Conservation (phyloP, 1,140 invertebrate genomes). For the Spodoptera litura region DNA sequence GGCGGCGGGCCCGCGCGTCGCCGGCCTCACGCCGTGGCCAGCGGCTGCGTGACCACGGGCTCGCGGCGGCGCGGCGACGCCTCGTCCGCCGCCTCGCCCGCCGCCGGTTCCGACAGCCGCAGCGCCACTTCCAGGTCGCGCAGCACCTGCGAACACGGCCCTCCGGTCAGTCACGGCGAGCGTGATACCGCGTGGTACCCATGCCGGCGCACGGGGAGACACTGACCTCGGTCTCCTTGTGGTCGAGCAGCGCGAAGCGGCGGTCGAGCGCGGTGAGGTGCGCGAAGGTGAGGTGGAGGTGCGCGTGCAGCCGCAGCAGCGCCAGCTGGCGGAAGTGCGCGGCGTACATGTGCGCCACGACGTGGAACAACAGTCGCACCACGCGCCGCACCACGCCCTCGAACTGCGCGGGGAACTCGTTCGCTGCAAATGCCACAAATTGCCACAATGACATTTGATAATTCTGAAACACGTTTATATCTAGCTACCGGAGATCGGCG, state of each 20-base stretch:
- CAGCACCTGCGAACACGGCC: slow-evolving; percentile 82
- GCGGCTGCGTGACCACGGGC: slow-evolving; percentile 80
- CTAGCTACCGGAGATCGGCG: no score
- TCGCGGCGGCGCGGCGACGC: slow-evolving; percentile 66
- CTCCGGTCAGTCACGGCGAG: no score
- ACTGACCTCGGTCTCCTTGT: slow-evolving; percentile 96
- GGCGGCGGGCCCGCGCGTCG: slow-evolving; percentile 49
- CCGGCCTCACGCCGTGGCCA: slow-evolving; percentile 70
- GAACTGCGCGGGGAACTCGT: slow-evolving; percentile 97
- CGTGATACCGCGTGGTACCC: no score
- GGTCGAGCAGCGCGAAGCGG: slow-evolving; percentile 97
- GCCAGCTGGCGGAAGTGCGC: slow-evolving; percentile 98
- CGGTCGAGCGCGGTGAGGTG: slow-evolving; percentile 95
- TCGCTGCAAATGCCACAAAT: slow-evolving; percentile 87
- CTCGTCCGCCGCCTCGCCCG: slow-evolving; percentile 63
- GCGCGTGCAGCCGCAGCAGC: slow-evolving; percentile 95
- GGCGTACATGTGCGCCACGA: slow-evolving; percentile 98
- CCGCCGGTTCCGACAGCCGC: slow-evolving; percentile 83
- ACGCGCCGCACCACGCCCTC: slow-evolving; percentile 98
- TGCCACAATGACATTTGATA: no score
- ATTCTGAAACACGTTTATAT: no score
- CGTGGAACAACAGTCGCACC: slow-evolving; percentile 97
- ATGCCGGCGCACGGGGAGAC: no score
- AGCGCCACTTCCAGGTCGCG: slow-evolving; percentile 93
- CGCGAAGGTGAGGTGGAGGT: slow-evolving; percentile 98